These are phyloP conservation scores for Sandelia bainsii DNA, from an alignment of 2,797 vertebrate species.

Conservation along the genomic window DNA sequence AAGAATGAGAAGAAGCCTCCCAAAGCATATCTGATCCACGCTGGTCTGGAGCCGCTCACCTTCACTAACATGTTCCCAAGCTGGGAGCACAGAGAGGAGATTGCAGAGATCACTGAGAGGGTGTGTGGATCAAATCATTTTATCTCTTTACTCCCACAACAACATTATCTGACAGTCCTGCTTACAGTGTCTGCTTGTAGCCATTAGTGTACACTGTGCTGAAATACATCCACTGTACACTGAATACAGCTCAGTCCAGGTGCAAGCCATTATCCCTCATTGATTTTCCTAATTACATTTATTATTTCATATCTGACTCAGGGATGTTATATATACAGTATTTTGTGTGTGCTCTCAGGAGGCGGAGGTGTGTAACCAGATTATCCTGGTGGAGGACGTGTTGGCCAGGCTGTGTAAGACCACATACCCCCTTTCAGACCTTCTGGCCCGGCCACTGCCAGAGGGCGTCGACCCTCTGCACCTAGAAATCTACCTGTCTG, in stretches of 20 bases:
- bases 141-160: slow-evolving; percentile 6
- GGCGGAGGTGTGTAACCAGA: slow-evolving; percentile 94
- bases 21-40: slow-evolving; percentile 97
- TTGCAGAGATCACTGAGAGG: slow-evolving; percentile 96
- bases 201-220: neutral
- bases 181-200: neutral
- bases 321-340: neutral
- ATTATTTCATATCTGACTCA: neutral
- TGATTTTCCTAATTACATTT: neutral
- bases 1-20: slow-evolving; percentile 94
- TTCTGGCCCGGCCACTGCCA: slow-evolving; percentile 92
- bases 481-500: slow-evolving; percentile 96
- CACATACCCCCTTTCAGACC: slow-evolving; percentile 89
- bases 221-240: neutral
- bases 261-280: slow-evolving; percentile 5
- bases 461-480: slow-evolving; percentile 96
- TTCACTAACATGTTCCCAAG: slow-evolving; percentile 99
- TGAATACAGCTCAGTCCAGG: slow-evolving; percentile 5
- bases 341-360: slow-evolving; percentile 81
- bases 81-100: slow-evolving; percentile 98
- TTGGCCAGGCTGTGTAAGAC: slow-evolving; percentile 93
- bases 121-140: slow-evolving; percentile 74
- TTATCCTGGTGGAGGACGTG: slow-evolving; percentile 97
- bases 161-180: slow-evolving; percentile 18
- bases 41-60: slow-evolving; percentile 96